phyloP scores from a whole-genome alignment of 2,797 vertebrate species.

The Rallus crepitans region DNA sequence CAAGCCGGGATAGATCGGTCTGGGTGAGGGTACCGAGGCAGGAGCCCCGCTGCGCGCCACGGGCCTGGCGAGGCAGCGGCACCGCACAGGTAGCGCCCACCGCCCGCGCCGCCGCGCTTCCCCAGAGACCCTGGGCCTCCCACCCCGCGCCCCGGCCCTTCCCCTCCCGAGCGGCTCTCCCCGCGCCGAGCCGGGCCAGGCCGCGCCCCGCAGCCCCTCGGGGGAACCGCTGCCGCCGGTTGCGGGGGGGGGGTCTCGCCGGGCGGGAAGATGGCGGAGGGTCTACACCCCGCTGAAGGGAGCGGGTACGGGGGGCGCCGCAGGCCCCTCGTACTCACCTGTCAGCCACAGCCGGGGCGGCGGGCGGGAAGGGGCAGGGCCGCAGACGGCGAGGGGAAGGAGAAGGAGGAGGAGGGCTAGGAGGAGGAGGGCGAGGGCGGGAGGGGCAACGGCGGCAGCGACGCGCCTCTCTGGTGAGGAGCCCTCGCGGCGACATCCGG shows the following conservation, averaged over 20 bases:
- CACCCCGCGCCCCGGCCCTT: not conserved
- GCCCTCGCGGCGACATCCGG: conserved; percentile 54
- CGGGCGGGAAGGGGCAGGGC: not conserved
- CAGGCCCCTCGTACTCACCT: not conserved
- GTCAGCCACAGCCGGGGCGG: conserved; percentile 22
- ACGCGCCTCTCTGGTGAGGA: not conserved
- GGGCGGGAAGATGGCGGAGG: conserved; percentile 49
- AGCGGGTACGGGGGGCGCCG: not conserved
- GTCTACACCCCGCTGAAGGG: not conserved
- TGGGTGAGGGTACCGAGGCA: not conserved
- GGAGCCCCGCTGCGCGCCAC: not conserved
- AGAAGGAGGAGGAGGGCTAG: not conserved
- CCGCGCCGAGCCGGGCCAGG: too few species aligned
- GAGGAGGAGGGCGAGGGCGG: not conserved
- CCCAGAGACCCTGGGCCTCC: too few species aligned
- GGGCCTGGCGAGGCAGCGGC: not conserved
- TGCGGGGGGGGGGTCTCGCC: not conserved
- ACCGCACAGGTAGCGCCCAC: not conserved
- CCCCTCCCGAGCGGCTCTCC: not conserved
- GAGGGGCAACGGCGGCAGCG: not conserved
- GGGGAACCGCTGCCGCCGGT: not conserved
- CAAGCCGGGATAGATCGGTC: not conserved
- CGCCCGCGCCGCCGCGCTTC: not conserved
- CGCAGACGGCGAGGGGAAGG: not conserved
- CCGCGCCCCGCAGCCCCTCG: not conserved